These are phyloP conservation scores for Poliocrania exsul DNA, from an alignment of 2,797 vertebrate species.

Conservation along the genomic window DNA sequence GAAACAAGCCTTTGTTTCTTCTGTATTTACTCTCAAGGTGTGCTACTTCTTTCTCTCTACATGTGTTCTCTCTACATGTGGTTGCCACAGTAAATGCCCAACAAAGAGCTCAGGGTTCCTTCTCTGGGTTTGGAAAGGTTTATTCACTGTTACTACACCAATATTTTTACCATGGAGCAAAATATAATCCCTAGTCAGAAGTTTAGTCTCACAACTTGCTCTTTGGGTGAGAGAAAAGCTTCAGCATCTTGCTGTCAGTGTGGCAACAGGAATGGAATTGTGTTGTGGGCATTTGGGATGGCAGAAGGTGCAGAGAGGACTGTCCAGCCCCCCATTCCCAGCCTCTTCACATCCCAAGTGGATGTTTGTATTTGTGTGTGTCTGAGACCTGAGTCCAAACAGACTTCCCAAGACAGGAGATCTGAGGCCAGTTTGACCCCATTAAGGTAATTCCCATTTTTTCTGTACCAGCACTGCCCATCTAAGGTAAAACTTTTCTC, in stretches of 20 bases:
- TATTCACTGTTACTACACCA: not conserved
- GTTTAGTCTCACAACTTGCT: not conserved
- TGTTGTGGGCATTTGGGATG: rapidly evolving
- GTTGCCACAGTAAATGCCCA: not conserved
- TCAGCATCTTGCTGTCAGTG: too few relatives aligned
- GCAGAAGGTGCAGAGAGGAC: not conserved
- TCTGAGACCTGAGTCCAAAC: not conserved
- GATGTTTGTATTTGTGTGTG: too few relatives aligned
- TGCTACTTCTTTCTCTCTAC: not conserved
- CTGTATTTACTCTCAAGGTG: not conserved
- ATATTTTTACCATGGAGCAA: not conserved
- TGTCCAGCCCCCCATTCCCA: not conserved
- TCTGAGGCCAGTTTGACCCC: not conserved
- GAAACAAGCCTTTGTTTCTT: not conserved
- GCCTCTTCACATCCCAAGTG: not conserved
- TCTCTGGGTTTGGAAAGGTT: not conserved
- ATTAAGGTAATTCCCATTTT: not conserved
- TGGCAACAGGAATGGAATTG: not conserved
- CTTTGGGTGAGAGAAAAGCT: not conserved
- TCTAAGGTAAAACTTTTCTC: not conserved
- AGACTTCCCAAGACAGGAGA: not conserved
- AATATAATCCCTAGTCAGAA: not conserved
- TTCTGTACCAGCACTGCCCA: not conserved
- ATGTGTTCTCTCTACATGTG: not conserved
- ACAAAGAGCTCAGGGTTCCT: not conserved